Percentiles rank a stretch among this genome's conserved stretches.
Conservation (phyloP, 2,888 invertebrate species). For the Ellobium chinense region DNA sequence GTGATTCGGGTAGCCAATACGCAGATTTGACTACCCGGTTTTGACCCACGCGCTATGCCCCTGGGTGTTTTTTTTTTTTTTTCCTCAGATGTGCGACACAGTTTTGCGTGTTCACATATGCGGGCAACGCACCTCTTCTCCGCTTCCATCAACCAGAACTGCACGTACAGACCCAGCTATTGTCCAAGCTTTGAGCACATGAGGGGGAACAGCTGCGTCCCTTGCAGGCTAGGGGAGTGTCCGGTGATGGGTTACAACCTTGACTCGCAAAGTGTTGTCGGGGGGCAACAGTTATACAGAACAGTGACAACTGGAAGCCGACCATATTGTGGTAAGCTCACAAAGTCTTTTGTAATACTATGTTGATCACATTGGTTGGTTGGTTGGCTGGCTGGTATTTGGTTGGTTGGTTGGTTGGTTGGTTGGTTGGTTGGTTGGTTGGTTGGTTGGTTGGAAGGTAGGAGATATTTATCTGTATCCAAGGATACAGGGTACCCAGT, state of each 20-base stretch:
- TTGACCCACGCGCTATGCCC: no score
- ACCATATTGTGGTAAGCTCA: slow-evolving; percentile 13
- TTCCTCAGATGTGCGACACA: neutral
- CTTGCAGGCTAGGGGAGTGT: neutral
- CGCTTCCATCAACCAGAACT: slow-evolving; percentile 30
- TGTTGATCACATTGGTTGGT: neutral
- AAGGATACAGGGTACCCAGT: no score
- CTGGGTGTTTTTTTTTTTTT: neutral
- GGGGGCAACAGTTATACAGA: neutral
- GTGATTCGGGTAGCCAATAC: no score
- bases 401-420: no score
- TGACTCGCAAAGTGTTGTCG: neutral
- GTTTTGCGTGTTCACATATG: slow-evolving; percentile 30
- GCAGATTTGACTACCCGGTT: no score
- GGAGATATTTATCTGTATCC: neutral
- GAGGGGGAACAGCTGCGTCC: neutral
- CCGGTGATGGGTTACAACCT: slow-evolving; percentile 34
- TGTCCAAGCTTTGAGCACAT: neutral
- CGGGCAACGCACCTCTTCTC: slow-evolving; percentile 31
- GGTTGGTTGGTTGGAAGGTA: no score
- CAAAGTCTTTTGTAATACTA: neutral
- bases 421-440: neutral
- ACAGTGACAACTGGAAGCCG: neutral
- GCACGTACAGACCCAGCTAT: neutral
- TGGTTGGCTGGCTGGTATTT: no score